These are phyloP conservation scores for Morone saxatilis DNA, from an alignment of 2,113 vertebrate genomes.

Conservation along the genomic window DNA sequence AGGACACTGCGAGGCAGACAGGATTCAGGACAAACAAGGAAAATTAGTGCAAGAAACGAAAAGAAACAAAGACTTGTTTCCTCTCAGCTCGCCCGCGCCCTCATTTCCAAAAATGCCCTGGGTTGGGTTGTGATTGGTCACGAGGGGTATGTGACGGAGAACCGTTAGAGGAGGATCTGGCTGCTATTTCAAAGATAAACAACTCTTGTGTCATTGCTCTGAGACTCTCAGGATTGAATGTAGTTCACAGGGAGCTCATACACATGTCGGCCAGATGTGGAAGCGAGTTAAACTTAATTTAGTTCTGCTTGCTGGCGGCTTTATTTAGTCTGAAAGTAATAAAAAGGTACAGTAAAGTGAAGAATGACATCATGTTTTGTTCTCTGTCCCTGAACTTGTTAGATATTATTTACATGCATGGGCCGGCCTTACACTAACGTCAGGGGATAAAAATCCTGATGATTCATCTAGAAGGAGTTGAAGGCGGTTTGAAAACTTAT, in stretches of 20 bases:
- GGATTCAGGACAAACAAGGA: slow-evolving; percentile 12
- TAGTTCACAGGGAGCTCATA: slow-evolving; percentile 43
- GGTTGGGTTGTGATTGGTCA: slow-evolving; percentile 71
- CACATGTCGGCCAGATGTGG: slow-evolving; percentile 75
- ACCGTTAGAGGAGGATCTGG: slow-evolving; percentile 54
- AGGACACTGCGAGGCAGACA: neutral
- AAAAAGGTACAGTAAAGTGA: neutral
- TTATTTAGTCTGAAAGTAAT: slow-evolving; percentile 33
- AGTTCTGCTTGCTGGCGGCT: slow-evolving; percentile 8
- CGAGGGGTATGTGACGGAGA: slow-evolving; percentile 50
- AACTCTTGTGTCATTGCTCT: slow-evolving; percentile 23
- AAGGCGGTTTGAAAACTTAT: slow-evolving; percentile 25
- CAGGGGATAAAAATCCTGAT: slow-evolving; percentile 50
- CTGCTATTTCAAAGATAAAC: slow-evolving; percentile 83
- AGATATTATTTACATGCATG: slow-evolving; percentile 30
- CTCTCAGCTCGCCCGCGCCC: slow-evolving; percentile 35
- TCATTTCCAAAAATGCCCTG: slow-evolving; percentile 72
- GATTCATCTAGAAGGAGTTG: slow-evolving; percentile 44
- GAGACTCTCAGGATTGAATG: slow-evolving; percentile 33
- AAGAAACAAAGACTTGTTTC: slow-evolving; percentile 59
- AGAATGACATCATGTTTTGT: slow-evolving; percentile 34
- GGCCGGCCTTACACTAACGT: slow-evolving; percentile 21
- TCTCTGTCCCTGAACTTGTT: slow-evolving; percentile 4
- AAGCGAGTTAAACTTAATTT: slow-evolving; percentile 24
- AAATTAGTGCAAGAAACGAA: slow-evolving; percentile 13